phyloP scores from a whole-genome alignment of 1,140 invertebrate genomes.

The Calliphora vicina region DNA sequence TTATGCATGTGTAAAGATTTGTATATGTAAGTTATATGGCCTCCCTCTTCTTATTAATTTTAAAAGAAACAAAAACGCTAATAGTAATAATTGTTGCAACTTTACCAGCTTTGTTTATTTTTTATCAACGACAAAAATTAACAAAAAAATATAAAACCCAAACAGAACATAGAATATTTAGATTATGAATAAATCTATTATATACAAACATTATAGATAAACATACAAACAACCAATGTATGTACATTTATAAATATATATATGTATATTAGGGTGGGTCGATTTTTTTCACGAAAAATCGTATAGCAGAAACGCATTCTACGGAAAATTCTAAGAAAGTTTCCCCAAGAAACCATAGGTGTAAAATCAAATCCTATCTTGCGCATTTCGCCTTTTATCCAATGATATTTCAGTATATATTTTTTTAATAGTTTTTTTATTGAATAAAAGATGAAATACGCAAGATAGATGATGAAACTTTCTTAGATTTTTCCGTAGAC shows the following conservation, averaged over 20 bases:
- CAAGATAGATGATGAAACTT: no score
- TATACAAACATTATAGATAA: not conserved
- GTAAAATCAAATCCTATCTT: no score
- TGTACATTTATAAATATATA: not conserved
- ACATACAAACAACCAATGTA: not conserved
- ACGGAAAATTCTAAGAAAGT: no score
- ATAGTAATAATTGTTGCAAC: not conserved
- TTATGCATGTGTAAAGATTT: not conserved
- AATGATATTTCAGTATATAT: no score
- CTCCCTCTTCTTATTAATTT: not conserved
- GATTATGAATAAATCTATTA: not conserved
- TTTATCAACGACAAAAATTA: conserved; percentile 7
- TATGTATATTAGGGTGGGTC: no score
- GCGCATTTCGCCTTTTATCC: no score
- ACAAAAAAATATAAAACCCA: not conserved
- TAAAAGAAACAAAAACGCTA: not conserved
- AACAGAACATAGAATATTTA: not conserved
- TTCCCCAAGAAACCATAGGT: no score
- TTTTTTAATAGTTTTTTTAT: no score
- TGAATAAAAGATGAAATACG: no score
- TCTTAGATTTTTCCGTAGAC: no score
- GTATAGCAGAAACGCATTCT: no score
- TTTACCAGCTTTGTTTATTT: not conserved
- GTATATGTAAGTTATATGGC: not conserved
- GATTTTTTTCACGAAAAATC: no score